A percentile compares a stretch with the other conserved stretches of the same genome.
phyloP scores from a whole-genome alignment of 2,888 invertebrate genomes.

The Empis livida region DNA sequence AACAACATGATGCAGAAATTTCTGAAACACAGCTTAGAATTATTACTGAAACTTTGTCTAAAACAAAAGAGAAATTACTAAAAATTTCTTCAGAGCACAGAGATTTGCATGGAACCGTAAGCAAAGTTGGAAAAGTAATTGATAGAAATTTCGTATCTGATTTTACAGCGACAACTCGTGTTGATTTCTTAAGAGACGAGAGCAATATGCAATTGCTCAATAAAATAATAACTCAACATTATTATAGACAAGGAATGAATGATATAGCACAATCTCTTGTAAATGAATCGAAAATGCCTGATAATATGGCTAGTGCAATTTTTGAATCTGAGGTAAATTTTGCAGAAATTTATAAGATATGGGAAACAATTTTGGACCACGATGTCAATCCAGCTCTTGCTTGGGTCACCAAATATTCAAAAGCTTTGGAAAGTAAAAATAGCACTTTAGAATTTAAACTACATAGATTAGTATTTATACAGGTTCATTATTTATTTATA shows the following conservation, averaged over 20 bases:
- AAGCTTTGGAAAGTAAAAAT: constrained; percentile 54
- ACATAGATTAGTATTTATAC: constrained; percentile 68
- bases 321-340: constrained; percentile 53
- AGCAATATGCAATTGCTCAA: constrained; percentile 56
- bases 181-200: constrained; percentile 57
- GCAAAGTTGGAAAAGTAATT: constrained; percentile 92
- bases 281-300: constrained; percentile 20
- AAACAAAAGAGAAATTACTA: constrained; percentile 70
- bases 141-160: constrained; percentile 90
- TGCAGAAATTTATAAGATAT: constrained; percentile 70
- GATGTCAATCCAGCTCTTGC: constrained; percentile 74
- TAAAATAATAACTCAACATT: constrained; percentile 88
- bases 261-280: constrained; percentile 75
- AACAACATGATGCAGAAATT: constrained; percentile 51
- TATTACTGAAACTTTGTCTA: constrained; percentile 58
- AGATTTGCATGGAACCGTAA: constrained; percentile 59
- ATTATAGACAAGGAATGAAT: constrained; percentile 86
- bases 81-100: constrained; percentile 77
- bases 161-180: constrained; percentile 73
- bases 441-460: constrained; percentile 68
- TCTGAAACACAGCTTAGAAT: constrained; percentile 58
- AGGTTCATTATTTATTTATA: constrained; percentile 41
- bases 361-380: constrained; percentile 68
- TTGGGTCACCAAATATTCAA: constrained; percentile 71
- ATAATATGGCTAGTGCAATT: constrained; percentile 25